Evolutionary conservation across 1,140 invertebrate species (phyloP), one percentile per base, ranked within the genome.

Genomic region (Frieseomelitta varia): DNA sequence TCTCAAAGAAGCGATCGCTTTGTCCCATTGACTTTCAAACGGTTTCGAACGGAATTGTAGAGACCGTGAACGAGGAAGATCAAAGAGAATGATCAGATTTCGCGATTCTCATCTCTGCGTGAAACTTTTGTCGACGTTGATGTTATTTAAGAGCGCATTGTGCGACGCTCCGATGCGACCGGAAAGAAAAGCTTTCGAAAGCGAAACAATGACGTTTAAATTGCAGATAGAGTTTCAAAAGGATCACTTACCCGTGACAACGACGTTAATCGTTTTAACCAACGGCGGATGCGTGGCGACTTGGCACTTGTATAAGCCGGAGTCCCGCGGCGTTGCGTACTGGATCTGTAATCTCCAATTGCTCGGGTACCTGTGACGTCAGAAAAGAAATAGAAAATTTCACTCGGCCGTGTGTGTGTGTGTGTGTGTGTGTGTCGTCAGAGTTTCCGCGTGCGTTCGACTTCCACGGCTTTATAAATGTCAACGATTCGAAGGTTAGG

Each of bases 291-390:
- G 97, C 58, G 97, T 98, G 15, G 97, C 97, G 89, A 98, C 97
- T 96, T 98, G 97, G 94, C 97, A 98, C 95, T 98, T 97, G 93
- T 98, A 98, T 19, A 97, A 94, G 24, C 97, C 97, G 47, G 96
- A 97, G 90, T 98, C 97, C 68, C 96, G 95, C 78, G 96, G 95
- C 69, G 96, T 96, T 47, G 97, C 97, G 88, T 97, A 97, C 87
- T 96, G 96, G 79, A 98, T 97, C 93, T 97, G 96, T 61, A 98
- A 94, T 84, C 97, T 96, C 97, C 97, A 98, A 94, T 98, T 98
- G 93, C 97, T 97, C 19, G 97, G 97, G 92, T 98, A 96, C 85
- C 90, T 96, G 93, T 1, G 19, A 17, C 10, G 82, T 76, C 61
- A 74, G 2, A 68, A 30, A 72, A 11, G 67, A 39, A 63, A 14